Evolutionary conservation across 2,888 invertebrate genomes (phyloP).

Genomic region (Meloe dianella): DNA sequence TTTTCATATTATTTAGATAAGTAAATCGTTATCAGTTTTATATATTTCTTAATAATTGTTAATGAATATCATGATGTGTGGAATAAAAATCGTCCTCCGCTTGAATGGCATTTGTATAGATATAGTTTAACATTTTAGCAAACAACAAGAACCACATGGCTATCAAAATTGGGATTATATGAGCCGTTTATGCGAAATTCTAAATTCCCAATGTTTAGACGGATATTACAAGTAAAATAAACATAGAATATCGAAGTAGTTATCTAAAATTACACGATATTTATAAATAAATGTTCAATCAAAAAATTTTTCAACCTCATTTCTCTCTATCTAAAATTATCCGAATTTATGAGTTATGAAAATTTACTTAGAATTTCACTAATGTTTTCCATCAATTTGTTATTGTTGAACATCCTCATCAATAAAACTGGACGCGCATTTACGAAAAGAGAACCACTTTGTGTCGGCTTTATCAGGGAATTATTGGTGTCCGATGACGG

Average conservation of each 20-base stretch:
- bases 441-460: neutral
- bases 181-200: slow-evolving; percentile 24
- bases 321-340: slow-evolving; percentile 5
- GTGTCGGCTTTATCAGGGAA: slow-evolving; percentile 4
- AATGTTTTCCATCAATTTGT: neutral
- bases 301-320: neutral
- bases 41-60: slow-evolving; percentile 4
- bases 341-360: neutral
- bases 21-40: neutral
- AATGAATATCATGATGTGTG: neutral
- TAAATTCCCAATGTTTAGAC: slow-evolving; percentile 22
- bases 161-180: slow-evolving; percentile 23
- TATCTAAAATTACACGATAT: slow-evolving; percentile 6
- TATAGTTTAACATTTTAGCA: neutral
- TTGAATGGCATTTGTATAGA: slow-evolving; percentile 9
- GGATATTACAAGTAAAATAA: slow-evolving; percentile 24
- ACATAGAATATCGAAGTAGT: slow-evolving; percentile 14
- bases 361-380: neutral
- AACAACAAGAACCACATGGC: slow-evolving; percentile 29
- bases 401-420: neutral
- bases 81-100: neutral
- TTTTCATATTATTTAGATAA: neutral
- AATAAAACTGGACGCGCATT: slow-evolving; percentile 8
- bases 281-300: neutral
- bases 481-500: slow-evolving; percentile 21